Evolutionary conservation across 2,888 invertebrate species (phyloP), one percentile per base, ranked within the genome.

Genomic region (Mimumesa dahlbomi): DNA sequence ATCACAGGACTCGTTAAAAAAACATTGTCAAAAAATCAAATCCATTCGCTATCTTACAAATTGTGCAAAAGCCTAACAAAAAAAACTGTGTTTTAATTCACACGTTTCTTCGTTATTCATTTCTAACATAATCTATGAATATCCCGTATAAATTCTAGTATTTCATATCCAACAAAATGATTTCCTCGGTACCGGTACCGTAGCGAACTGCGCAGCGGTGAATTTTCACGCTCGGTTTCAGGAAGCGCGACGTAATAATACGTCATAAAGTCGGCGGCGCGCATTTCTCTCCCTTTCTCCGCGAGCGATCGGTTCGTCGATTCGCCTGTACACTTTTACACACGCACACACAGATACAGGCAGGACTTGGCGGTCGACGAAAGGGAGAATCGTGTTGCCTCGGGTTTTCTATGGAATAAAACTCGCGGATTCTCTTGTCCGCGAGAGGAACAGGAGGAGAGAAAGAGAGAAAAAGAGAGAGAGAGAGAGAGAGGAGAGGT

Each of bases 211-310:
- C 13, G 6, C 42, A 13, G 16, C 40, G 18, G 11, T n/a, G n/a
- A n/a, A n/a, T 52, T 29, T 36, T 22, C 31, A 13, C 29, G 25
- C 7, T 18, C 31, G 34, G 40, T 22, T 54, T 54, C 21, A 25
- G 70, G 25, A 49, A 53, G 71, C 56, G 50, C 71, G 45, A 74
- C 72, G 74, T 72, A 74, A 78, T 69, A 73, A 74, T 74, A 70
- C 71, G 69, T 69, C 62, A 71, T 64, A 68, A 62, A 62, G 69
- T 67, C 64, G 58, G 64, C 56, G 63, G 64, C 56, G 63, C 43
- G 59, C 73, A 73, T 76, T 69, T 78, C 68, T 76, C 66, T 58
- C 45, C 61, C 56, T 61, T 62, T 65, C 43, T 48, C 62, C 25
- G n/a, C n/a, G n/a, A n/a, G n/a, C n/a, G n/a, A n/a, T n/a, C n/a